Base-by-base conservation (phyloP, 2,113 vertebrate species). In the Synodontis membranacea region DNA sequence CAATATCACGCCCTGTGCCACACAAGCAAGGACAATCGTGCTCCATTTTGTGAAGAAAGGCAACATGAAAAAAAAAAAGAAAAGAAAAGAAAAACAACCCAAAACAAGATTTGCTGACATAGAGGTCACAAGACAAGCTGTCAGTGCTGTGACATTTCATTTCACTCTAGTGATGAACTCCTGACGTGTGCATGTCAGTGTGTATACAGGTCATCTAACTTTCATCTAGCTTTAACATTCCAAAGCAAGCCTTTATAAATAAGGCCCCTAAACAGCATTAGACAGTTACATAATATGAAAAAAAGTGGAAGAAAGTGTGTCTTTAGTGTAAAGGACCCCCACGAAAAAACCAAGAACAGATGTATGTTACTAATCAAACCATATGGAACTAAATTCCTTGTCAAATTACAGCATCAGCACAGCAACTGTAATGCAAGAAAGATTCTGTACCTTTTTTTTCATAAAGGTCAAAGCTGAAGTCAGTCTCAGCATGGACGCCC, bases 401-500 rank as follows among this genome's bases (percentile, higher is more conserved):
- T 75, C 56, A 82, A 76, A 64, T 37, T 74, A 42, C 6, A 80
- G 28, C 52, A 80, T 48, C 50, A 81, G 37, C 19, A 34, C 17
- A 74, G n/a, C 8, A 75, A 25, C 54, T 79, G 82, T 48, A 37
- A 74, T 50, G 37, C 34, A 68, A 68, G 44, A 80, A n/a, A 78
- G 44, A 15, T 60, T 66, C 50, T 82, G 80, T 86, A 98, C 98
- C 98, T 98, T 99, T 99, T 91, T 98, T 99, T 94, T 99, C 96
- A 92, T 97, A 99, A 78, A 99, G 97, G 91, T 99, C 96, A 91
- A 96, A 97, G 86, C 96, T 94, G 90, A 95, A 95, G 93, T 97
- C 95, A 88, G 94, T 95, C 78, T 96, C 96, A 78, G 92, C 96
- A 91, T 94, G 96, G 90, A 94, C 94, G 93, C 96, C 96, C 92